Evolutionary conservation across 2,888 invertebrate genomes (phyloP).

Genomic region (Sthenelais limicola): DNA sequence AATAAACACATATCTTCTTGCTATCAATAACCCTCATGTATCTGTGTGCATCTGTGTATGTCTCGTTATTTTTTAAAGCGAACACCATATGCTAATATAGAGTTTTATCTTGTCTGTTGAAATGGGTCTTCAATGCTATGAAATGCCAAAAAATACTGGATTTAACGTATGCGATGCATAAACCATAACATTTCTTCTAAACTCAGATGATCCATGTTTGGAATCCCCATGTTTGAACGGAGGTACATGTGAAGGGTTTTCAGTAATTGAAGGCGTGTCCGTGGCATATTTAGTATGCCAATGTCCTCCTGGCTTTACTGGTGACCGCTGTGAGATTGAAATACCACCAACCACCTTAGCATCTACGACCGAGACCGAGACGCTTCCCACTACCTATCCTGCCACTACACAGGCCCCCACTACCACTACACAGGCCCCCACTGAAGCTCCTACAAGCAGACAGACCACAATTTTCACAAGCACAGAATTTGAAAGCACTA

Average conservation of each 20-base stretch:
- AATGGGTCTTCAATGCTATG: too few species aligned
- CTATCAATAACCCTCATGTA: too few species aligned
- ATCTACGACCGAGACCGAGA: not conserved
- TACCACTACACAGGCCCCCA: constrained; percentile 14
- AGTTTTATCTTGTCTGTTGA: too few species aligned
- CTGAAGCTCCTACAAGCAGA: constrained; percentile 8
- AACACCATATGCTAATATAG: too few species aligned
- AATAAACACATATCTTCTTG: too few species aligned
- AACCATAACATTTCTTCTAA: not conserved
- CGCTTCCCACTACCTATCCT: not conserved
- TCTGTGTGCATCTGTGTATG: too few species aligned
- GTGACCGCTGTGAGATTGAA: constrained; percentile 27
- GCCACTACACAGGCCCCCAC: not conserved
- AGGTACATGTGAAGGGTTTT: constrained; percentile 45
- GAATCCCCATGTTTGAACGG: constrained; percentile 49
- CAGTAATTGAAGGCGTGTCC: constrained; percentile 30
- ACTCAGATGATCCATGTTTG: constrained; percentile 51
- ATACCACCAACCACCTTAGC: constrained; percentile 3
- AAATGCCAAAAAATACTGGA: too few species aligned
- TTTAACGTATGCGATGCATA: too few species aligned
- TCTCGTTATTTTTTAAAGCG: too few species aligned
- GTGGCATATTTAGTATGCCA: constrained; percentile 72
- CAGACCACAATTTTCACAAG: not conserved
- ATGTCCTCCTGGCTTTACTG: constrained; percentile 75
- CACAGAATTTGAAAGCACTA: not conserved